Base-by-base conservation (phyloP, 2,113 vertebrate genomes). In the Diadophis punctatus region DNA sequence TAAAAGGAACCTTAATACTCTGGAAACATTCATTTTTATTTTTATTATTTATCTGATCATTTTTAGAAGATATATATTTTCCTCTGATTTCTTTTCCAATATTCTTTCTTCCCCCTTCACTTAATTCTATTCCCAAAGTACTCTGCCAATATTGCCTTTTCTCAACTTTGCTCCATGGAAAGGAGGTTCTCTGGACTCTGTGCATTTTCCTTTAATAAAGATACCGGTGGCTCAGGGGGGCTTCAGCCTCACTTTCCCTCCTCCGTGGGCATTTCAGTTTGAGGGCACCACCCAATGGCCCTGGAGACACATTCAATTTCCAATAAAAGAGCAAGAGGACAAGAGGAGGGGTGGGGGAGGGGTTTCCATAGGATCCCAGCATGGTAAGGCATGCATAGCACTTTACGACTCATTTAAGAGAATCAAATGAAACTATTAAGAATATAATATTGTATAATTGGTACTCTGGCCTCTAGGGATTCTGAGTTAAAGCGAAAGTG, bases 311-410 rank as follows among this genome's bases (percentile, higher is more conserved):
- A 53, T 25, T 39, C n/a, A 39, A 55, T 23, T 34, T 10, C 6
- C 18, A 55, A 0, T 14, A 4, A 56, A 58, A 23, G 20, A 43
- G 52, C 10, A 34, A 18, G n/a, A 22, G 16, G 20, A 20, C 10
- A 10, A 88, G 18, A 1, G 8, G 8, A 20, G 52, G 2, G 16
- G 3, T 8, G 4, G 0, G 11, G 12, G 6, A 2, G 23, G 25
- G 18, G 53, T 9, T 34, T 18, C 30, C n/a, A 87, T 20, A 30
- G 51, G 48, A 20, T 30, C 85, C 46, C 85, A 86, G 4, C 22
- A 49, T 86, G 85, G 85, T 22, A 86, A 86, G 46, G 23, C 68
- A 80, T 1, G 0, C 18, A n/a, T 4, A n/a, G 30, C 5, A 39
- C 74, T 22, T 39, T 39, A 20, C 68, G 1, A 39, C n/a, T 80